Evolutionary conservation across 2,888 invertebrate genomes (phyloP), one percentile per base, ranked within the genome.

Genomic region (Exocentrus adspersus): DNA sequence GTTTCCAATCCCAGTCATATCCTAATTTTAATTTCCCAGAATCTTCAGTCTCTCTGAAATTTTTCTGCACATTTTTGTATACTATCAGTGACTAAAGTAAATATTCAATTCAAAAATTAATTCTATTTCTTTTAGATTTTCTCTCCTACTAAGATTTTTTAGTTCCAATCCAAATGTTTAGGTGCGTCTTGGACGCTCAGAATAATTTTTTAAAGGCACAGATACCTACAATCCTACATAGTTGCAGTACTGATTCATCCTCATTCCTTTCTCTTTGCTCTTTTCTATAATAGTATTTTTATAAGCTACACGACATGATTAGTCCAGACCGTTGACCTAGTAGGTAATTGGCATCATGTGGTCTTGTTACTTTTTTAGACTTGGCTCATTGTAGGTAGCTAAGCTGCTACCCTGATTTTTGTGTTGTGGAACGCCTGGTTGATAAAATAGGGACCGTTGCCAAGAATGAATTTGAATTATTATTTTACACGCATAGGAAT

Each of bases 1-100:
- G 54, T 54, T 43, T 54, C 43, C 54, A 43, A 54, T 54, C 43
- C 54, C 28, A 30, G 28, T 54, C 54, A 54, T 54, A 17, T 54
- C 54, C 54, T 43, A 54, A n/a, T 54, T 54, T 54, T 54, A 54
- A 37, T 6, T 37, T 53, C 41, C 19, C 41, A 1, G 12, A 21
- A 5, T 24, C 24, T n/a, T n/a, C n/a, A 28, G 7, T 7, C 5
- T 28, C 7, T 28, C 28, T 4, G 7, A 28, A 28, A 28, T 28
- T 7, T 28, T 28, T 28, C 7, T 4, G 4, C 4, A 28, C 7
- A 28, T 28, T 28, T 28, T 28, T 28, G 4, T 28, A 28, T 28
- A 4, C 4, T 7, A 6, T 28, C 7, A 28, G 28, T 7, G 28
- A 28, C 28, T 28, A 28, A 28, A 28, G 4, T 28, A 28, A 4